phyloP scores from a whole-genome alignment of 2,888 invertebrate species.

The Andricus curvator region DNA sequence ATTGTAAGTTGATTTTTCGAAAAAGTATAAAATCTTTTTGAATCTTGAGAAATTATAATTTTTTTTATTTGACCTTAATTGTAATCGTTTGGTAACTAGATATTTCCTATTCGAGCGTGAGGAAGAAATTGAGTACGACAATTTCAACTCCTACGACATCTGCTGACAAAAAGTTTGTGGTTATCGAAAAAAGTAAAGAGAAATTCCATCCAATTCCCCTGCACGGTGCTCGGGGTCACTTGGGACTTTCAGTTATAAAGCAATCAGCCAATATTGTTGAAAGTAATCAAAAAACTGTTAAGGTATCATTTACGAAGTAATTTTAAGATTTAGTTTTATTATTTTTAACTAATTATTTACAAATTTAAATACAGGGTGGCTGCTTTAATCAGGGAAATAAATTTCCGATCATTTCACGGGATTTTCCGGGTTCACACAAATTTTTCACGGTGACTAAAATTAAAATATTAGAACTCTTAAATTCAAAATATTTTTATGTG shows the following conservation, averaged over 20 bases:
- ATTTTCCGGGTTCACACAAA: no score
- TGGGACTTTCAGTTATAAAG: conserved; percentile 51
- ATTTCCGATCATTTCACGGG: no score
- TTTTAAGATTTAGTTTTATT: background rate
- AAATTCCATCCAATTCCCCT: conserved; percentile 52
- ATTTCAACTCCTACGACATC: conserved; percentile 58
- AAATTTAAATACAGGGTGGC: background rate
- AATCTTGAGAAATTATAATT: background rate
- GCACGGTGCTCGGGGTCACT: conserved; percentile 55
- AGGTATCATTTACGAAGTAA: background rate
- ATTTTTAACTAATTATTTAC: background rate
- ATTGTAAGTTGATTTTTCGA: conserved; percentile 8
- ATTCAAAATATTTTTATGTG: no score
- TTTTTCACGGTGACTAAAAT: no score
- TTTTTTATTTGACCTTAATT: background rate
- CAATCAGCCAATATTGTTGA: conserved; percentile 28
- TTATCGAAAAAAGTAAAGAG: conserved; percentile 46
- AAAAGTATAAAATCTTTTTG: background rate
- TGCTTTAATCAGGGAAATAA: no score
- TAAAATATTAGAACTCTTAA: no score
- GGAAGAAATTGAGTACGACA: conserved; percentile 47
- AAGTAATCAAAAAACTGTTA: background rate
- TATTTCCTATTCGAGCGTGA: conserved; percentile 30
- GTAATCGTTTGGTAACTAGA: conserved; percentile 42
- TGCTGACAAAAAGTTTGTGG: conserved; percentile 55